These are phyloP conservation scores for Pangasius krempfi DNA, from an alignment of 2,797 vertebrate genomes.

Conservation along the genomic window DNA sequence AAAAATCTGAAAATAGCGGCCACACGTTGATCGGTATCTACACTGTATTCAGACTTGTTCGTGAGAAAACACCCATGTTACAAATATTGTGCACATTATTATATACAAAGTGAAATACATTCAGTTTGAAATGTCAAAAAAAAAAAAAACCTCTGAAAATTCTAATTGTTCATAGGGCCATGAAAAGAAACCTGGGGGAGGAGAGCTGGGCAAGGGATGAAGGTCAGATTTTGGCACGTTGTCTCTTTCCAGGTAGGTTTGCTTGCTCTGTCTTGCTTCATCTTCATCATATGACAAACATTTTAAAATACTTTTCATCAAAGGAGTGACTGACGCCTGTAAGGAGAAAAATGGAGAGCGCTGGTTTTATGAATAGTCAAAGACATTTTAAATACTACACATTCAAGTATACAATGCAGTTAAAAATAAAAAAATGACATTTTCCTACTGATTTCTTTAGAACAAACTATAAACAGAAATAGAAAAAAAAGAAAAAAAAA, in stretches of 20 bases:
- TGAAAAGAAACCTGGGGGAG: conserved; percentile 14
- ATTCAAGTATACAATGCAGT: neutral
- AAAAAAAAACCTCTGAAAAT: neutral
- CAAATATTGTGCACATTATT: neutral
- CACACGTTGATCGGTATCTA: neutral
- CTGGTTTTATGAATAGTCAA: neutral
- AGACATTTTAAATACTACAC: neutral
- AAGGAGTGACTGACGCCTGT: conserved; percentile 16
- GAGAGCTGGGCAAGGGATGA: conserved; percentile 23
- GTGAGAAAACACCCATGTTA: neutral
- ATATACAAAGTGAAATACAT: neutral
- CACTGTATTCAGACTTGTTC: neutral
- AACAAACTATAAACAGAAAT: neutral
- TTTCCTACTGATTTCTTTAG: neutral
- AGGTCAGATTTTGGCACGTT: conserved; percentile 47
- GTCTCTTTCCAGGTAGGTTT: conserved; percentile 48
- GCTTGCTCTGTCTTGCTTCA: conserved; percentile 7
- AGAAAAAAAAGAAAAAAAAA: no score
- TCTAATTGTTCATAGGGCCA: conserved; percentile 23
- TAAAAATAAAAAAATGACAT: neutral
- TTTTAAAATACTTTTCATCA: conserved; percentile 27
- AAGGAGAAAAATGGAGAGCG: neutral
- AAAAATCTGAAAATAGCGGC: neutral
- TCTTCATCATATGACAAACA: conserved; percentile 15
- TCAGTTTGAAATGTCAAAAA: neutral